Base-by-base conservation (phyloP, 2,888 invertebrate species). In the Teleiodes luculella region DNA sequence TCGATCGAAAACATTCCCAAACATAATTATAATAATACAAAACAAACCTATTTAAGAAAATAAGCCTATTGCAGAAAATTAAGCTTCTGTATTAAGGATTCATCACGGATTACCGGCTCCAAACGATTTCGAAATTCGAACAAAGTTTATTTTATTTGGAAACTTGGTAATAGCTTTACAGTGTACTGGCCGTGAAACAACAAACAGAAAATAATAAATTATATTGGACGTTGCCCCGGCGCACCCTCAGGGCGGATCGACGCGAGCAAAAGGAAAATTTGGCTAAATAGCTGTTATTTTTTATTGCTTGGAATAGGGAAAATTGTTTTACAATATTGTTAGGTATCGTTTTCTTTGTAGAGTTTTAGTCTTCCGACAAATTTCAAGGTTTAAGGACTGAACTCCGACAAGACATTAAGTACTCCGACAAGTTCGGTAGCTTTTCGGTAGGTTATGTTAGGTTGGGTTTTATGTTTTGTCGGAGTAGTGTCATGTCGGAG, bases 151-250 rank as follows among this genome's bases (percentile, higher is more conserved):
- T 43, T 24, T 20, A 6, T 28, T 24, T 20, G 14, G 28, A 33
- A 33, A 47, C 31, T 47, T 58, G 60, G 55, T 57, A 64, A 60
- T 61, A 58, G 60, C 62, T 62, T 59, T 56, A 56, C 56, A 57
- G 57, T 56, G 45, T 53, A 48, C 45, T 53, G 55, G 48, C 52
- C 57, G 56, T 51, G 56, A 63, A 74, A 72, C 63, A 75, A 68
- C 72, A 70, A 70, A 72, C 60, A 64, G 61, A 70, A 79, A 77
- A 73, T 78, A 76, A 73, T 68, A 68, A n/a, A 70, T 72, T 77
- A 72, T 80, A 43, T 43, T 43, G 43, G 43, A 43, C 11, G 33
- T 33, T 33, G 33, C 10, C 2, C 33, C n/a, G 33, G 52, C 62
- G 61, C 62, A 61, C 65, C 69, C 60, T 55, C 28, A 68, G 63